Evolutionary conservation across 2,888 invertebrate genomes (phyloP).

Genomic region (Eristalis pertinax): DNA sequence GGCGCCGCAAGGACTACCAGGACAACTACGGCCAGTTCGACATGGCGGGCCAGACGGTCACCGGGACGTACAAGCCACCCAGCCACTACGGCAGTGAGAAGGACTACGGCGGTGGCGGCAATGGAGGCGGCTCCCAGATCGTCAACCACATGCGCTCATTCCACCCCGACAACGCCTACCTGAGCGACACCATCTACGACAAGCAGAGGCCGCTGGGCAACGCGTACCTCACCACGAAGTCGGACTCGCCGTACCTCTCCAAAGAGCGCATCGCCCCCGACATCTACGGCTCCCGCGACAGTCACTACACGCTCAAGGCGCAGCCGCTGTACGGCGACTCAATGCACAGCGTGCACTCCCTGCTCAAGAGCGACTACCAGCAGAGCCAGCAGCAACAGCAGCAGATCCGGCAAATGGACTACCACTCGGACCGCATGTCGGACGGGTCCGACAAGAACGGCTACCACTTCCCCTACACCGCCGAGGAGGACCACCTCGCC

Average conservation of each 20-base stretch:
- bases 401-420: slow-evolving; percentile 78
- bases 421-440: slow-evolving; percentile 85
- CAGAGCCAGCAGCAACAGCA: slow-evolving; percentile 80
- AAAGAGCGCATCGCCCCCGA: slow-evolving; percentile 81
- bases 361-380: slow-evolving; percentile 80
- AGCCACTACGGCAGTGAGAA: slow-evolving; percentile 81
- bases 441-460: slow-evolving; percentile 90
- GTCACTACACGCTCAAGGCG: slow-evolving; percentile 79
- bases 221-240: slow-evolving; percentile 78
- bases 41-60: slow-evolving; percentile 71
- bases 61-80: slow-evolving; percentile 78
- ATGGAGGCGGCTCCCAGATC: slow-evolving; percentile 78
- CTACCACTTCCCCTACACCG: slow-evolving; percentile 92
- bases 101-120: slow-evolving; percentile 76
- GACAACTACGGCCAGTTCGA: slow-evolving; percentile 80
- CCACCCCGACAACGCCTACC: slow-evolving; percentile 79
- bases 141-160: slow-evolving; percentile 80
- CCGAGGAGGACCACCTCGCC: slow-evolving; percentile 88
- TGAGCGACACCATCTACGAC: slow-evolving; percentile 80
- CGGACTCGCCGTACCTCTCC: slow-evolving; percentile 80
- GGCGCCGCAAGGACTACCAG: slow-evolving; percentile 78
- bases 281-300: slow-evolving; percentile 80
- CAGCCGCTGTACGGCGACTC: slow-evolving; percentile 79
- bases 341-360: slow-evolving; percentile 80
- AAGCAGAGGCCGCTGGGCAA: slow-evolving; percentile 78